Evolutionary conservation across 2,113 vertebrate species (phyloP).

Genomic region (Lagopus muta): DNA sequence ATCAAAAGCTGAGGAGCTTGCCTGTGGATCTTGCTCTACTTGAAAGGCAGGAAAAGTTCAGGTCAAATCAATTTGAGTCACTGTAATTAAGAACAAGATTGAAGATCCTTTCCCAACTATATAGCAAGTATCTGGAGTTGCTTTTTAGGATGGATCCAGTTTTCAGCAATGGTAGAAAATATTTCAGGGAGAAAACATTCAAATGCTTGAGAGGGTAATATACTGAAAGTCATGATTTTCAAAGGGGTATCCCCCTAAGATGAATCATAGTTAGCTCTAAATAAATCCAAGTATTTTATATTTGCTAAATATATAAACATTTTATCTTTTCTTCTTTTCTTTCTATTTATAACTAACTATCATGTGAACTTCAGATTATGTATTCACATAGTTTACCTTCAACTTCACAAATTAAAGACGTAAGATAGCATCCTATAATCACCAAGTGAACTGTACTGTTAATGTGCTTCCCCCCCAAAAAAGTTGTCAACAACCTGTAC

Average conservation of each 20-base stretch:
- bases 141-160: conserved; percentile 20
- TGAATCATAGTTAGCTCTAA: neutral
- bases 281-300: neutral
- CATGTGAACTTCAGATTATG: neutral
- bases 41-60: conserved; percentile 66
- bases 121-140: conserved; percentile 42
- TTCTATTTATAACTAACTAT: neutral
- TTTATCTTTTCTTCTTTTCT: neutral
- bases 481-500: neutral
- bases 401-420: neutral
- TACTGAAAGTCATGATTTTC: neutral
- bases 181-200: neutral
- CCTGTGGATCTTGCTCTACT: conserved; percentile 62
- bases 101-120: conserved; percentile 63
- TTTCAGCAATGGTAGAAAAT: neutral
- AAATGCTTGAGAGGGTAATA: neutral
- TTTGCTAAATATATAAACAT: neutral
- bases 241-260: neutral
- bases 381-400: neutral
- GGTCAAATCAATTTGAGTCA: conserved; percentile 74
- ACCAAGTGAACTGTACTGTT: neutral
- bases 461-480: neutral
- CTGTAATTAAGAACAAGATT: conserved; percentile 74
- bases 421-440: neutral
- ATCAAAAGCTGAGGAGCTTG: conserved; percentile 64